Conservation (phyloP, 2,797 vertebrate genomes). For the Danio choprae region DNA sequence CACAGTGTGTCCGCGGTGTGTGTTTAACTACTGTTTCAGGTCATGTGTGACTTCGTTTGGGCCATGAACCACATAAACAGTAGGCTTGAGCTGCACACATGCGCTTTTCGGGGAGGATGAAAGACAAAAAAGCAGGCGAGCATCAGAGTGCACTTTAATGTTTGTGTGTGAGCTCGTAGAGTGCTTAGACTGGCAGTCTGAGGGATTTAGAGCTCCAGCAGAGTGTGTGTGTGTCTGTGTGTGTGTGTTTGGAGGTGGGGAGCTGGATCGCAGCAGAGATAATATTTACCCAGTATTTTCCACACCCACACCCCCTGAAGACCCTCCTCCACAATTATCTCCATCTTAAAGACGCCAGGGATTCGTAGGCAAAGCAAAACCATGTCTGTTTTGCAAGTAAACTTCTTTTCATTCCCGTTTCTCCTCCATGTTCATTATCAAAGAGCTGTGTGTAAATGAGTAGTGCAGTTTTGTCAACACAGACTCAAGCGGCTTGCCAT, state of each 20-base stretch:
- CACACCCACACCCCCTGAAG: constrained; percentile 30
- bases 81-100: constrained; percentile 24
- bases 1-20: constrained; percentile 26
- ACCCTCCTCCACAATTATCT: constrained; percentile 72
- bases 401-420: constrained; percentile 50
- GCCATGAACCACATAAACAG: constrained; percentile 54
- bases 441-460: neutral
- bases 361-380: constrained; percentile 68
- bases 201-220: constrained; percentile 72
- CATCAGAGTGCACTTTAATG: constrained; percentile 64
- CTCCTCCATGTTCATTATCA: constrained; percentile 36
- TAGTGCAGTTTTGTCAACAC: neutral
- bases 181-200: constrained; percentile 79
- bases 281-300: constrained; percentile 69
- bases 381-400: constrained; percentile 26
- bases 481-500: neutral
- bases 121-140: constrained; percentile 35
- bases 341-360: constrained; percentile 65
- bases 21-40: constrained; percentile 59
- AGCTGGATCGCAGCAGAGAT: constrained; percentile 59
- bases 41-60: constrained; percentile 44
- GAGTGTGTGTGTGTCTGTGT: constrained; percentile 58
- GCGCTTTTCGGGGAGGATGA: constrained; percentile 28
- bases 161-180: constrained; percentile 64
- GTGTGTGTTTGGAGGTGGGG: constrained; percentile 54